Evolutionary conservation across 2,888 invertebrate species (phyloP).

Genomic region (Megaustenia siamemsis): DNA sequence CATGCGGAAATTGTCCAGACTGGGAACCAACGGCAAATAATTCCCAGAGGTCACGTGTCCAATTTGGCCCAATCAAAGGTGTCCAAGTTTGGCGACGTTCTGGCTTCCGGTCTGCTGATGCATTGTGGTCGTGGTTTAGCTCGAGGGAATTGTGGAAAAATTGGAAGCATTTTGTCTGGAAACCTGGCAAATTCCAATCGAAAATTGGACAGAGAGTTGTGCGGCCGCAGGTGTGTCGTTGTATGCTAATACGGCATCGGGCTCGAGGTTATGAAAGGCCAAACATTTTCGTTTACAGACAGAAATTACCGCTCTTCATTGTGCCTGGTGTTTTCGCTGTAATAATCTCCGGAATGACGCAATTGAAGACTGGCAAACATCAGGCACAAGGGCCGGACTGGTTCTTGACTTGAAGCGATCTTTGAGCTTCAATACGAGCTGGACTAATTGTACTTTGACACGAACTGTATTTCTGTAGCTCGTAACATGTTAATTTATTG

Average conservation of each 20-base stretch:
- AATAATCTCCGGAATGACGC: not conserved
- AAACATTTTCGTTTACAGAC: conserved; percentile 16
- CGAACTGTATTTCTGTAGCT: no score
- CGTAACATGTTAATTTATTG: no score
- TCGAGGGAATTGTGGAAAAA: conserved; percentile 42
- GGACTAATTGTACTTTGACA: no score
- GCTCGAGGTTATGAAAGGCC: conserved; percentile 25
- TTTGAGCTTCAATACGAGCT: no score
- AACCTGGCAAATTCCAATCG: conserved; percentile 29
- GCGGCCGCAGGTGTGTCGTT: conserved; percentile 48
- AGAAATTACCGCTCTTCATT: not conserved
- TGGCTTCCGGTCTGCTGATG: conserved; percentile 51
- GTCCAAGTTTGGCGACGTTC: conserved; percentile 39
- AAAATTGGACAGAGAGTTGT: conserved; percentile 39
- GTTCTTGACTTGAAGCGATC: not conserved
- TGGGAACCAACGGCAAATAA: conserved; percentile 47
- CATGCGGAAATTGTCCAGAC: conserved; percentile 55
- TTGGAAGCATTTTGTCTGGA: conserved; percentile 47
- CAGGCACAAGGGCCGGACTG: no score
- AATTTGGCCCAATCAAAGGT: conserved; percentile 52
- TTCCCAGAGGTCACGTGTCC: conserved; percentile 51
- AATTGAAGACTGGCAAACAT: not conserved
- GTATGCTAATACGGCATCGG: conserved; percentile 36
- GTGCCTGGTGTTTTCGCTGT: not conserved
- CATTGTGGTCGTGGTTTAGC: conserved; percentile 49